Evolutionary conservation across 2,797 vertebrate genomes (phyloP), one percentile per base, ranked within the genome.

Genomic region (Syngnathus acus): DNA sequence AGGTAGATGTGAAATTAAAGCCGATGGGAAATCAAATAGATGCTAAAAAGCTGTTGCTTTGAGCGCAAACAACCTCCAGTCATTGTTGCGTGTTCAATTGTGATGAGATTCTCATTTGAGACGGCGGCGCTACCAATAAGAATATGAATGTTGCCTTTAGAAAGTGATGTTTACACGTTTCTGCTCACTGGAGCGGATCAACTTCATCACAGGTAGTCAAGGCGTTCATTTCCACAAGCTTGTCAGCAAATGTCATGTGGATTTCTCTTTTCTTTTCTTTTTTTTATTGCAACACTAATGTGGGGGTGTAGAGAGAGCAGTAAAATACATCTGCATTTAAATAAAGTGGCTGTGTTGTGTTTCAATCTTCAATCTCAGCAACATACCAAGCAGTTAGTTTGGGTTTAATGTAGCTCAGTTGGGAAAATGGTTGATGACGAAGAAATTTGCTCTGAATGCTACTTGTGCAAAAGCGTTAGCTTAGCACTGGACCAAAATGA

Each of bases 131-230:
- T 68, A 69, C 79, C 21, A 70, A 69, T 75, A 68, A 73, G 63
- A 51, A 70, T 62, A 76, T 76, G 62, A 83, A 79, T 78, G 78
- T 82, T 82, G 71, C 65, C 70, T 59, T 68, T 72, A 73, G 69
- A 78, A 55, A 68, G 65, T 63, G 68, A 77, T 80, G 78, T 84
- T 85, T 82, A 83, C 72, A 78, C 40, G 21, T 43, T 74, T 78
- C 67, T 57, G 68, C 74, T 77, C 61, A 60, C 65, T 76, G 42
- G 64, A 73, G 66, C 79, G 81, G 19, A 80, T 82, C 64, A 26
- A 66, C 62, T 64, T 60, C 10, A 62, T 76, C n/a, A 6, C 37
- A 51, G 78, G 71, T 65, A 60, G 38, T 60, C 37, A 38, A 38
- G 48, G 64, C 65, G 26, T 78, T 72, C 39, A 55, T 45, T 58